Evolutionary conservation across 2,888 invertebrate genomes (phyloP), one percentile per base, ranked within the genome.

Genomic region (Volucella bombylans): DNA sequence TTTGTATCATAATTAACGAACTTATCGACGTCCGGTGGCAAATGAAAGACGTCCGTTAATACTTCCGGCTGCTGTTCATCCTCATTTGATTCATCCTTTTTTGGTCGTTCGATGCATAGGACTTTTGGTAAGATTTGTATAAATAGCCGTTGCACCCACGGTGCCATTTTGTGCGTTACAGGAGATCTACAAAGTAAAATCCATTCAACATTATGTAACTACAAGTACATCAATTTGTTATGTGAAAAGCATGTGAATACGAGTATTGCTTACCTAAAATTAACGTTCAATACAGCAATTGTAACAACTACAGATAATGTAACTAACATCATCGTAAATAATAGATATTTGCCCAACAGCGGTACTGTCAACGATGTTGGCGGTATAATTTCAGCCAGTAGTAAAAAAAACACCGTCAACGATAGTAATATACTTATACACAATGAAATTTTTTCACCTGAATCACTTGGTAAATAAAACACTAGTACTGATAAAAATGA

Each of bases 381-480:
- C 88, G 98, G 98, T 91, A 98, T 98, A 91, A 97, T 98, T 93
- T 98, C 98, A 90, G 96, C 97, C 91, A 98, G 93, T 88, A 98
- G 94, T 90, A 98, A 94, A 93, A 98, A 97, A 94, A 98, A 98
- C 93, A 98, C 97, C 90, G 97, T 98, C 90, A 98, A 93, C 88
- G 98, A 98, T 73, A 98, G 95, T 86, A 98, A 94, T 91, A 98
- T 97, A 87, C 97, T 97, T 90, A 98, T 97, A 92, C 98, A 98
- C 87, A 99, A 95, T 86, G 98, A 98, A 89, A 99, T 97, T 92
- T 99, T 99, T 93, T 99, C 99, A 87, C 99, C 99, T 67, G 98
- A 98, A 93, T 99, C 98, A 87, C 98, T 97, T 81, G 99, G 99
- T 89, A 99, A 93, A 92, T 99, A 99, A 93, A 99, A 99, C 87